Percentiles rank a stretch among this genome's conserved stretches.
Evolutionary conservation across 2,797 vertebrate genomes (phyloP).

Genomic region (Sebastes oblongus): DNA sequence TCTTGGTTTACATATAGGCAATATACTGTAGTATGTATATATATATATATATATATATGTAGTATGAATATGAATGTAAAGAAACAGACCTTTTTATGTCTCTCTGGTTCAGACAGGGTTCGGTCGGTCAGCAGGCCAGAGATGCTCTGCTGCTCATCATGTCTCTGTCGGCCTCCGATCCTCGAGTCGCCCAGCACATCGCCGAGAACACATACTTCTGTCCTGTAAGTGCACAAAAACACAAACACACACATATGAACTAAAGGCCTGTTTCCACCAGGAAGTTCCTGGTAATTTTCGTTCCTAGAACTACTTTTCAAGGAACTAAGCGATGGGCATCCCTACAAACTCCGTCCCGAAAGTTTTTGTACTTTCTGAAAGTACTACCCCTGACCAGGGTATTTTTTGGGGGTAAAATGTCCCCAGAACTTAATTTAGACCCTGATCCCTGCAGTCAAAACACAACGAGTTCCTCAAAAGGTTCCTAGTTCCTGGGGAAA

Average conservation of each 20-base stretch:
- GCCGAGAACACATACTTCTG: constrained; percentile 95
- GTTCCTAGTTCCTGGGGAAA: too few relatives aligned
- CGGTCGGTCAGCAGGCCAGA: constrained; percentile 90
- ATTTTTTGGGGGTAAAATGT: too few relatives aligned
- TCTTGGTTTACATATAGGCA: too few relatives aligned
- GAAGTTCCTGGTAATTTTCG: too few relatives aligned
- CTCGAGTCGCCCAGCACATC: constrained; percentile 89
- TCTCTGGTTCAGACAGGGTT: constrained; percentile 82
- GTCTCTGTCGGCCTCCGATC: constrained; percentile 91
- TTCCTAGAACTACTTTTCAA: neutral
- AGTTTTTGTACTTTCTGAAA: neutral
- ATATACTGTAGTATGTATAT: too few relatives aligned
- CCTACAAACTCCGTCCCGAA: neutral
- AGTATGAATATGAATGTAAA: too few relatives aligned
- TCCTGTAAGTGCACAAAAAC: constrained; percentile 85
- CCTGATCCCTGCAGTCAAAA: too few relatives aligned
- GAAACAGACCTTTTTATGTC: neutral
- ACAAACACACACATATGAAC: neutral
- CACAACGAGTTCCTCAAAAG: too few relatives aligned
- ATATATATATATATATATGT: too few relatives aligned
- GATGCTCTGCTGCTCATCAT: constrained; percentile 94
- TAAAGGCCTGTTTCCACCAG: too few relatives aligned
- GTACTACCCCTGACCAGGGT: too few relatives aligned
- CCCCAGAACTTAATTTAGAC: too few relatives aligned
- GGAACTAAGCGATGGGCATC: neutral